These are phyloP conservation scores for Galaxias olidus DNA, from an alignment of 2,797 vertebrate genomes.

Conservation along the genomic window DNA sequence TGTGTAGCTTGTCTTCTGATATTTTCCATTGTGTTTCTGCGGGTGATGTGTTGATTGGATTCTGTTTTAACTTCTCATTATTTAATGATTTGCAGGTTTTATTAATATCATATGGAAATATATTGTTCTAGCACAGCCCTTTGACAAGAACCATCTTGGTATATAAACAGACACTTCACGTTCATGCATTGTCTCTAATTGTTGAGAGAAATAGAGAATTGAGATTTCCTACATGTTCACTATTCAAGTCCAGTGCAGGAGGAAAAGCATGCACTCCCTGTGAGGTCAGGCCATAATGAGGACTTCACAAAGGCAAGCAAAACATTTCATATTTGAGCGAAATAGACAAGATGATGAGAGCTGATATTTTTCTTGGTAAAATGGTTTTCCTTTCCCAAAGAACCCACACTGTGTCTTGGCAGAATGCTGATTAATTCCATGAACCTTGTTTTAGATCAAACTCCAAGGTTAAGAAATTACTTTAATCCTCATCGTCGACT, in stretches of 20 bases:
- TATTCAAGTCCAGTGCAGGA: background rate
- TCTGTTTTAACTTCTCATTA: too few relatives aligned
- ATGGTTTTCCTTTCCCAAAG: conserved; percentile 19
- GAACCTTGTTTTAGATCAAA: conserved; percentile 54
- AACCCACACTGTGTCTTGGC: conserved; percentile 32
- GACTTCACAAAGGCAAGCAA: conserved; percentile 25
- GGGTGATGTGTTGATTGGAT: too few relatives aligned
- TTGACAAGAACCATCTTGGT: too few relatives aligned
- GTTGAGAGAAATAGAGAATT: background rate
- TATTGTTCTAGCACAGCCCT: too few relatives aligned
- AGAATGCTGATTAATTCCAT: conserved; percentile 59
- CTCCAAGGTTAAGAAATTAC: conserved; percentile 50
- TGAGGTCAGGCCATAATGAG: conserved; percentile 15
- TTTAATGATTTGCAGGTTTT: too few relatives aligned
- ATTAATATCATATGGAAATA: too few relatives aligned
- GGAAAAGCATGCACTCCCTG: background rate
- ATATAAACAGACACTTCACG: too few relatives aligned
- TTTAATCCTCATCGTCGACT: conserved; percentile 59
- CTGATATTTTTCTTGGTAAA: conserved; percentile 30
- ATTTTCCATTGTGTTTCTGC: too few relatives aligned
- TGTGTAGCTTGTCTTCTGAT: too few relatives aligned
- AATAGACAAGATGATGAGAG: conserved; percentile 38
- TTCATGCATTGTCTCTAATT: too few relatives aligned
- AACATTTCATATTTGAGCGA: conserved; percentile 34
- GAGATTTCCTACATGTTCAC: background rate